Base-by-base conservation (phyloP, 1,140 invertebrate species). In the Lineus longissimus region DNA sequence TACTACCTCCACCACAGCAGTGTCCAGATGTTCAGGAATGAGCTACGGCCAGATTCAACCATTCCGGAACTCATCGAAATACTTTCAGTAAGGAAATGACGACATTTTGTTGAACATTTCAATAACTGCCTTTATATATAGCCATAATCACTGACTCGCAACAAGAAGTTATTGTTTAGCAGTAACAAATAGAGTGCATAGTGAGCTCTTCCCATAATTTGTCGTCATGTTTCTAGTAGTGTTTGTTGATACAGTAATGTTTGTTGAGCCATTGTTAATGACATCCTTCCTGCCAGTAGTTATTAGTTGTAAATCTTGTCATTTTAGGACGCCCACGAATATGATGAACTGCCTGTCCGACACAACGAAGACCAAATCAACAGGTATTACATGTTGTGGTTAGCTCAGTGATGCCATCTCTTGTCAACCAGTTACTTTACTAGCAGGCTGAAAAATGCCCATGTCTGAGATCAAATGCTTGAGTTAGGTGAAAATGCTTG, bases 281-380 rank as follows among this genome's bases (percentile, higher is more conserved):
- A 7, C 33, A 4, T 36, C 33, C 15, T 36, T 36, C 15, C 6
- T 36, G 33, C 15, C 4, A 36, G 15, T 4, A 36, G 33, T 36
- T 36, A 36, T 7, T 36, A 36, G n/a, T n/a, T n/a, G n/a, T n/a
- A 36, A 7, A 36, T 36, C n/a, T 69, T 55, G 47, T 9, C 66
- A 59, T 73, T 76, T 30, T 69, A 84, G 83, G 88, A 94, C 78
- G 88, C 89, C 17, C 85, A 94, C 66, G 97, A 99, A 79, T 99
- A 97, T 76, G 87, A 88, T 57, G 89, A 97, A 74, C 85, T 99
- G 54, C 97, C 97, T 0, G 96, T 99, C 7, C 86, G 97, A 55
- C 97, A 99, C 78, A 99, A 99, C 81, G 97, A 99, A 84, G 97
- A 99, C 80, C 83, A 91, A 64, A 84, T 95, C 45, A 99, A 99